Base-by-base conservation (phyloP, 1,140 invertebrate genomes). In the Polypedilum vanderplanki region DNA sequence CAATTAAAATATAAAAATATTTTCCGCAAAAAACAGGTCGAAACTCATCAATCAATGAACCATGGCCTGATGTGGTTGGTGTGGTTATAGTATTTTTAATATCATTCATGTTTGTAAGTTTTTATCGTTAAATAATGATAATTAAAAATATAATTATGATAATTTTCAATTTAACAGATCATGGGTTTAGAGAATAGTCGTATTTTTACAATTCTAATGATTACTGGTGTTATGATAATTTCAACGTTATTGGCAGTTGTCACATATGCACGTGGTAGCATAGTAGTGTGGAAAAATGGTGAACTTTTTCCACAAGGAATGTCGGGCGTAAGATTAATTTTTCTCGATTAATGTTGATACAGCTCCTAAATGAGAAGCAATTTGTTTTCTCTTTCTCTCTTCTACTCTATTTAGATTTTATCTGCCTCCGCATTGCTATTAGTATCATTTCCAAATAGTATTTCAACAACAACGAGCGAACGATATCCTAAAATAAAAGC, bases 11-110 rank as follows among this genome's bases (percentile, higher is more conserved):
- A n/a, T n/a, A n/a, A n/a, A n/a, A n/a, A n/a, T n/a, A n/a, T n/a
- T n/a, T n/a, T n/a, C n/a, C n/a, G n/a, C n/a, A n/a, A n/a, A n/a
- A n/a, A n/a, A n/a, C 84, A 81, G 83, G 86, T n/a, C 79, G 86
- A 74, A 83, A 83, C 75, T 80, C 83, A 75, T 83, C 85, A 7
- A 78, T 81, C 15, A 87, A 87, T 2, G 89, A 90, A 79, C 88
- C 88, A 4, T 89, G 88, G 87, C 88, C 89, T 70, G 89, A 90
- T 82, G 86, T 90, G 0, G 78, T 90, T 18, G 89, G 88, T n/a
- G 87, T 90, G 7, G 86, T 86, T 0, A 87, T 90, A 12, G 86
- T 89, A 3, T 84, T 88, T 78, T 83, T 90, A 1, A 86, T 89
- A 3, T 89, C 87, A 7, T 85, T 86, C 74, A 87, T 90, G 84